phyloP scores from a whole-genome alignment of 2,113 vertebrate genomes.

The Ophiodon elongatus region DNA sequence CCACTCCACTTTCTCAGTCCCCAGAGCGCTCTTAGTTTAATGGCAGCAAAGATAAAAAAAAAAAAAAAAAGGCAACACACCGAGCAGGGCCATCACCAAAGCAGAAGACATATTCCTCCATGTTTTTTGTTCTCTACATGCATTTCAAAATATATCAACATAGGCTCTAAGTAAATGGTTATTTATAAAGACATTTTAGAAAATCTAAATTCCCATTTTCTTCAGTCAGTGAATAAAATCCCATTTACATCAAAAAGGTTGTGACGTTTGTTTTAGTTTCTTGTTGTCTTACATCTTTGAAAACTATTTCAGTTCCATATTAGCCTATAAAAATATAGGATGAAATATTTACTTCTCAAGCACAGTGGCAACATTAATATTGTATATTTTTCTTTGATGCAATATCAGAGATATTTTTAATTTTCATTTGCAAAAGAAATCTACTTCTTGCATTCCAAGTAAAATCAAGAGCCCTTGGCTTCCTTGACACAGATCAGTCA shows the following conservation, averaged over 20 bases:
- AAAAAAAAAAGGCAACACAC: neutral
- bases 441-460: constrained; percentile 5
- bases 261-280: neutral
- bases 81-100: neutral
- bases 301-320: constrained; percentile 23
- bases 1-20: constrained; percentile 15
- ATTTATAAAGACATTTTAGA: neutral
- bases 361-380: constrained; percentile 41
- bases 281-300: neutral
- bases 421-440: constrained; percentile 35
- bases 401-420: constrained; percentile 44
- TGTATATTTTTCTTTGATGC: constrained; percentile 28
- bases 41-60: constrained; percentile 9
- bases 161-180: neutral
- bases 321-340: constrained; percentile 30
- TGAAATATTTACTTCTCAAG: constrained; percentile 53
- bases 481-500: constrained; percentile 29
- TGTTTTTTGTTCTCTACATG: neutral
- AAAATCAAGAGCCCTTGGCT: constrained; percentile 7
- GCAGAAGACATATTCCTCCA: neutral
- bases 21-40: constrained; percentile 30
- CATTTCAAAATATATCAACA: constrained; percentile 7
- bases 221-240: neutral
- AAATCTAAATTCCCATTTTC: neutral
- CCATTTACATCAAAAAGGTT: neutral